phyloP scores from a whole-genome alignment of 2,113 vertebrate species.

The Ailurus styani region DNA sequence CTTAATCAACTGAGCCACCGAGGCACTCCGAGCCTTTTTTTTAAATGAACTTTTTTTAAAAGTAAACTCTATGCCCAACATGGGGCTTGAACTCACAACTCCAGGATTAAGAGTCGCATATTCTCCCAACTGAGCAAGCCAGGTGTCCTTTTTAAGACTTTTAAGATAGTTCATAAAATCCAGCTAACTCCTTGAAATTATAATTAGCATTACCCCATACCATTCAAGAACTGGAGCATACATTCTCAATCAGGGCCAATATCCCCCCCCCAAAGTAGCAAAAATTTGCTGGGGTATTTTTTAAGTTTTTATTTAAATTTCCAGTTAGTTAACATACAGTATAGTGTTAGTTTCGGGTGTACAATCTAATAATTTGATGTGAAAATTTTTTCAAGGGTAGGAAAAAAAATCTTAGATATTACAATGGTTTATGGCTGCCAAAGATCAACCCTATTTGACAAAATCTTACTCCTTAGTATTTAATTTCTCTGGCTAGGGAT shows the following conservation, averaged over 20 bases:
- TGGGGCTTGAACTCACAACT: background rate
- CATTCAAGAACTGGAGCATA: background rate
- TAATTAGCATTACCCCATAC: background rate
- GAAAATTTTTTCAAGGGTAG: background rate
- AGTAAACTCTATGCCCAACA: background rate
- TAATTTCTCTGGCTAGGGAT: background rate
- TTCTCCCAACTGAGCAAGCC: background rate
- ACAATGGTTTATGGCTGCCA: background rate
- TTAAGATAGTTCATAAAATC: background rate
- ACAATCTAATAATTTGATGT: background rate
- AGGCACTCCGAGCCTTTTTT: background rate
- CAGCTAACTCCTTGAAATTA: background rate
- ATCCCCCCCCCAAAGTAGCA: background rate
- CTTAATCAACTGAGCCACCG: background rate
- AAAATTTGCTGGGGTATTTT: background rate
- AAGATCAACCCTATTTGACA: background rate
- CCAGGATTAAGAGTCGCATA: background rate
- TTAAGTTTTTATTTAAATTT: background rate
- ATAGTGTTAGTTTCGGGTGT: background rate
- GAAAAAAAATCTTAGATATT: background rate
- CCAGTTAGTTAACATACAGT: background rate
- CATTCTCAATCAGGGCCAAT: background rate
- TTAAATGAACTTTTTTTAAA: background rate
- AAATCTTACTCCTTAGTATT: background rate
- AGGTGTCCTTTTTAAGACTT: background rate